These are phyloP conservation scores for Dendronephthya gigantea DNA, from an alignment of 64 coral and sea anemone species.

Conservation along the genomic window DNA sequence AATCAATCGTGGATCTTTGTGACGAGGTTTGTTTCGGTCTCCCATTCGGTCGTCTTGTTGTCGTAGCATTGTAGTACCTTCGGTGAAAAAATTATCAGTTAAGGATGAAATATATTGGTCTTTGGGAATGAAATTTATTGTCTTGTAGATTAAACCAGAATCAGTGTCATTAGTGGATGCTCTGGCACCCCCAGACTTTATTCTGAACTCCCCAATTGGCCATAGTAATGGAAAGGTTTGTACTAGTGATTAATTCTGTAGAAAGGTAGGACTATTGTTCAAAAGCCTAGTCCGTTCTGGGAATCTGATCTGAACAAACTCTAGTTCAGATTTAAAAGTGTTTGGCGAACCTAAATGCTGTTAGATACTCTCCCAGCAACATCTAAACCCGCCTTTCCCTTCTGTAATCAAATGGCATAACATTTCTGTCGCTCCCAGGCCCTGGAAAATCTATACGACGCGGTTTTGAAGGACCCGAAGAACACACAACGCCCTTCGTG, in stretches of 20 bases:
- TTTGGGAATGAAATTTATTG: not conserved
- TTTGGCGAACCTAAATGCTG: no score
- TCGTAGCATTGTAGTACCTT: not conserved
- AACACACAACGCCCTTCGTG: conserved; percentile 64
- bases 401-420: not conserved
- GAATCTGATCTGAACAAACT: no score
- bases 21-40: conserved; percentile 39
- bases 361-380: no score
- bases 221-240: conserved; percentile 80
- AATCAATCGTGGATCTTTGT: conserved; percentile 59
- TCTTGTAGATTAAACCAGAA: conserved; percentile 61
- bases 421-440: conserved; percentile 37
- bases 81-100: not conserved
- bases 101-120: not conserved
- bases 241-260: not conserved
- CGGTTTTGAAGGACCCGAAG: conserved; percentile 62
- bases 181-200: conserved; percentile 79
- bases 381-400: no score
- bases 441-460: conserved; percentile 69
- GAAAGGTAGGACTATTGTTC: no score
- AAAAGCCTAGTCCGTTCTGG: no score
- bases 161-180: conserved; percentile 74
- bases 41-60: no score
- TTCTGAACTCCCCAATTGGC: conserved; percentile 88
- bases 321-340: no score